phyloP scores from a whole-genome alignment of 1,140 invertebrate genomes.

The Diuraphis noxia region DNA sequence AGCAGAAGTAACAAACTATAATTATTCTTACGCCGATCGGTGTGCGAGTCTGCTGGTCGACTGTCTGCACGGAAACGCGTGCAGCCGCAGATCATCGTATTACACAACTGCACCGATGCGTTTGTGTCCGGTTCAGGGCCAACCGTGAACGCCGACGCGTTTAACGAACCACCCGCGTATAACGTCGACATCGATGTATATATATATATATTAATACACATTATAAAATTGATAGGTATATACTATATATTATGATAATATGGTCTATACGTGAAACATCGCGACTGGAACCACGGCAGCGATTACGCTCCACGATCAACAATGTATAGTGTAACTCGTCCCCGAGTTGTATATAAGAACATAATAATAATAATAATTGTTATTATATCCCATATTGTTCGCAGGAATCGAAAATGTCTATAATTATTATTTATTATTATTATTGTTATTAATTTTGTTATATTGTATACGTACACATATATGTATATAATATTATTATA shows the following conservation, averaged over 20 bases:
- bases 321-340: background rate
- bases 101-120: background rate
- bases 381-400: background rate
- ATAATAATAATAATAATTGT: background rate
- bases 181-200: background rate
- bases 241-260: too few relatives aligned
- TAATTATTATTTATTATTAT: background rate
- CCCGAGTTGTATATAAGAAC: background rate
- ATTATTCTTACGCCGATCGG: background rate
- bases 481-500: background rate
- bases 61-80: background rate
- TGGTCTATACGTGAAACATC: background rate
- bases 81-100: background rate
- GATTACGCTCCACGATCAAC: background rate
- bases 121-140: slow-evolving; percentile 28
- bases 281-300: background rate
- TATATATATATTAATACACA: too few relatives aligned
- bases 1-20: too few relatives aligned
- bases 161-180: background rate
- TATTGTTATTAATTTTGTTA: background rate
- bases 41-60: background rate
- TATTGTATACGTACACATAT: background rate
- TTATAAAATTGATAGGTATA: background rate
- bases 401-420: background rate
- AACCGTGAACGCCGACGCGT: slow-evolving; percentile 1